Percentiles rank a stretch among this genome's conserved stretches.
Conservation (phyloP, 2,113 vertebrate genomes). For the Acanthochromis polyacanthus region DNA sequence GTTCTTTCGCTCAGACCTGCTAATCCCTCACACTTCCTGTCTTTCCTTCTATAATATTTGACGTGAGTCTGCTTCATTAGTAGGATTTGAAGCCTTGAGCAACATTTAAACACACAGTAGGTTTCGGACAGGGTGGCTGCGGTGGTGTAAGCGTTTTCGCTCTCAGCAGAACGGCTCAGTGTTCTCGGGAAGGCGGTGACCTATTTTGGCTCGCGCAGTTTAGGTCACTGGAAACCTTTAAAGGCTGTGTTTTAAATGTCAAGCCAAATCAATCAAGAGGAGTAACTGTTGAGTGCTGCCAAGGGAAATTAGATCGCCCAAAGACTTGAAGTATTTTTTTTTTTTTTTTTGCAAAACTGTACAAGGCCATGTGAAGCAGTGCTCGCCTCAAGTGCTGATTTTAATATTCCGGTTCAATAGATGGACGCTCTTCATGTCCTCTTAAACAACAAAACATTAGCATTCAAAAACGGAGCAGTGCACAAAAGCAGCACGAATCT, state of each 20-base stretch:
- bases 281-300: conserved; percentile 3
- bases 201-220: conserved; percentile 10
- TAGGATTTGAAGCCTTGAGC: conserved; percentile 41
- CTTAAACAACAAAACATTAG: neutral
- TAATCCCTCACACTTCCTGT: conserved; percentile 33
- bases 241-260: conserved; percentile 15
- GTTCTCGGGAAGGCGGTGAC: conserved; percentile 3
- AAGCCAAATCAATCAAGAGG: conserved; percentile 8
- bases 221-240: conserved; percentile 5
- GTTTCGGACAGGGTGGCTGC: conserved; percentile 7
- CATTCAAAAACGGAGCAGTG: neutral
- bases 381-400: neutral
- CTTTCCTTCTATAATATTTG: conserved; percentile 24
- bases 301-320: neutral
- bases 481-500: too few relatives aligned
- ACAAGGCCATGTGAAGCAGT: neutral
- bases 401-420: neutral
- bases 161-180: conserved; percentile 1
- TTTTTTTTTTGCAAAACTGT: neutral
- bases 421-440: neutral
- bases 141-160: neutral
- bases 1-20: conserved; percentile 22
- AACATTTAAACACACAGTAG: conserved; percentile 38
- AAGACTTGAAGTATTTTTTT: neutral
- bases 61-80: conserved; percentile 44